Conservation (phyloP, 30 jellyfish, hydroid and myxozoan genomes). For the Morbakka virulenta region DNA sequence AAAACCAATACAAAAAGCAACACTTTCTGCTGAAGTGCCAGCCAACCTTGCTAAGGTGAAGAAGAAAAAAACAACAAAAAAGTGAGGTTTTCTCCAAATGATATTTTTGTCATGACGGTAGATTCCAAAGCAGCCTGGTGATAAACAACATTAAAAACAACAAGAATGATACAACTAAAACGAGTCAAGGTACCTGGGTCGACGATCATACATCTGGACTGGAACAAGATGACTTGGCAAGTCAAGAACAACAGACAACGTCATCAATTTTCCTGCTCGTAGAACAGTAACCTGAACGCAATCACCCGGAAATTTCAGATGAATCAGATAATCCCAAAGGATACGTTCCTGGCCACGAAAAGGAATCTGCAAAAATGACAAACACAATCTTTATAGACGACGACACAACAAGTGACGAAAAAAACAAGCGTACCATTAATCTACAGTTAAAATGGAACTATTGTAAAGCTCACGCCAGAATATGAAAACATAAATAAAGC, state of each 20-base stretch:
- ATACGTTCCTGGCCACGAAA: conserved; percentile 77
- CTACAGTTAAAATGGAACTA: too few species aligned
- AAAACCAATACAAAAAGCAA: too few species aligned
- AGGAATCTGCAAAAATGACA: conserved; percentile 55
- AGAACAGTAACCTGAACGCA: conserved; percentile 14
- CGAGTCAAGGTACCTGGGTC: conserved; percentile 46
- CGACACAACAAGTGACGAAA: too few species aligned
- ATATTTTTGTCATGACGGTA: too few species aligned
- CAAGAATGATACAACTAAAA: background rate
- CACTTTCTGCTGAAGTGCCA: too few species aligned
- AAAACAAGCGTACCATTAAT: too few species aligned
- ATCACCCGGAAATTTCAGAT: conserved; percentile 56
- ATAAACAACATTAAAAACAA: conserved; percentile 8
- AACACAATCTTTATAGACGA: background rate
- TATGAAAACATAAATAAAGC: too few species aligned
- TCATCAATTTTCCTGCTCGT: conserved; percentile 56
- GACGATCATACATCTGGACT: conserved; percentile 39
- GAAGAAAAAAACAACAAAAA: too few species aligned
- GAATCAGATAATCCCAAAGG: conserved; percentile 57
- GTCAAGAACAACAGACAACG: conserved; percentile 13
- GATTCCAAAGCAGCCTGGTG: too few species aligned
- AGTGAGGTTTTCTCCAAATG: too few species aligned
- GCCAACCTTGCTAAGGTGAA: too few species aligned
- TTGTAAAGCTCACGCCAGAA: too few species aligned
- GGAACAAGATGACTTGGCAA: conserved; percentile 45